Conservation (phyloP, 1,140 invertebrate genomes). For the Pogonomyrmex californicus region DNA sequence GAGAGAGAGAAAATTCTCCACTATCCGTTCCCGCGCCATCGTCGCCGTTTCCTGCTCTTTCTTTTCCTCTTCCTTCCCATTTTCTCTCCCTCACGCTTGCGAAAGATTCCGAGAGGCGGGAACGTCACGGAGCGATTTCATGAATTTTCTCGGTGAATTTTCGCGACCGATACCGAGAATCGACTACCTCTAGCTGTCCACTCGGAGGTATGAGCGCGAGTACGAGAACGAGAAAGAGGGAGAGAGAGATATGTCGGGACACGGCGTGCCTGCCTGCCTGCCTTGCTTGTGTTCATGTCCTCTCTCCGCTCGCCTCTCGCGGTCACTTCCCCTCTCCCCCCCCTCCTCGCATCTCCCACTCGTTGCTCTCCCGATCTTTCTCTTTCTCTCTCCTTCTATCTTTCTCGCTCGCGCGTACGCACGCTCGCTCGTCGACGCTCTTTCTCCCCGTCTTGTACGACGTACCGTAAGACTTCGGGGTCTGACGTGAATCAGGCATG, state of each 20-base stretch:
- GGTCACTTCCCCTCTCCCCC: slow-evolving; percentile 34
- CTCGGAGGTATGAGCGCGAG: not conserved
- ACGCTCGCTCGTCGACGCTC: slow-evolving; percentile 13
- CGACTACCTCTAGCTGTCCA: not conserved
- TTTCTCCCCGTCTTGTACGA: slow-evolving; percentile 33
- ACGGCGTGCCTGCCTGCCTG: slow-evolving; percentile 19
- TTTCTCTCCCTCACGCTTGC: not conserved
- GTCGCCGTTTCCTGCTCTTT: not conserved
- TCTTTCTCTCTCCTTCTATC: slow-evolving; percentile 13
- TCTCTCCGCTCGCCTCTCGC: slow-evolving; percentile 53
- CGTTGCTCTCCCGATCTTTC: not conserved
- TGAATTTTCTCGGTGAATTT: slow-evolving; percentile 33
- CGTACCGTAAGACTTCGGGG: slow-evolving; percentile 66
- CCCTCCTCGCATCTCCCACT: slow-evolving; percentile 14
- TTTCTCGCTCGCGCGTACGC: not conserved
- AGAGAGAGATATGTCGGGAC: slow-evolving; percentile 13
- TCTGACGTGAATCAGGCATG: slow-evolving; percentile 79
- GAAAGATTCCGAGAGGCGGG: slow-evolving; percentile 26
- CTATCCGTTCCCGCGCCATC: slow-evolving; percentile 1
- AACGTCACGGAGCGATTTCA: slow-evolving; percentile 1
- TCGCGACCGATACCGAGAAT: slow-evolving; percentile 16
- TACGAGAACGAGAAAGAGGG: not conserved
- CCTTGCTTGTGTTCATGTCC: slow-evolving; percentile 33
- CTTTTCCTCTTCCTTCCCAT: not conserved
- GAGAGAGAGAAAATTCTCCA: not conserved